A percentile compares a stretch with the other conserved stretches of the same genome.
phyloP scores from a whole-genome alignment of 2,113 vertebrate genomes.

The Struthidea cinerea region DNA sequence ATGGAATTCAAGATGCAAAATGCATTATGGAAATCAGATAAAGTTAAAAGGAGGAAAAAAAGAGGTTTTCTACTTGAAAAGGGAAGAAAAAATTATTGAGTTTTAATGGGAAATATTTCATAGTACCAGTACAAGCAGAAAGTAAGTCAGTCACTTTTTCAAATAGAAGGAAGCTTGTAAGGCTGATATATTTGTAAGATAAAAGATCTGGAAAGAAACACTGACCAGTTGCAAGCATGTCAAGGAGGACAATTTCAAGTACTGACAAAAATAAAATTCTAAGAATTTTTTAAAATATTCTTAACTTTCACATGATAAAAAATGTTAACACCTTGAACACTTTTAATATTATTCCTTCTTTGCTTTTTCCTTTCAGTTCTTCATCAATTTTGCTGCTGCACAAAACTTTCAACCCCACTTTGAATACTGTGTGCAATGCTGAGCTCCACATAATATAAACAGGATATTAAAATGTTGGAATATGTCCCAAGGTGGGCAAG shows the following conservation, averaged over 20 bases:
- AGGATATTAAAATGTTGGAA: not conserved
- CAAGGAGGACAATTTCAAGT: not conserved
- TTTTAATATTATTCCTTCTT: not conserved
- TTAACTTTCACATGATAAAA: not conserved
- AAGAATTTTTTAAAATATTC: not conserved
- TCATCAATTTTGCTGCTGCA: not conserved
- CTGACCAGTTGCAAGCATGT: not conserved
- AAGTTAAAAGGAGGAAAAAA: not conserved
- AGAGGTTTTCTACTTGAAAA: not conserved
- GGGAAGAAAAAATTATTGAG: not conserved
- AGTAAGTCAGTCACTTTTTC: not conserved
- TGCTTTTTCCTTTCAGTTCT: not conserved
- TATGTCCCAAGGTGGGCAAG: not conserved
- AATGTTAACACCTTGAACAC: not conserved
- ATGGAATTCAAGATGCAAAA: not conserved
- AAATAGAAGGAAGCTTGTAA: not conserved
- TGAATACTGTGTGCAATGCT: not conserved
- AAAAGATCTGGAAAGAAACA: not conserved
- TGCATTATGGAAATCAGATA: not conserved
- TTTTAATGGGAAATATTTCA: not conserved
- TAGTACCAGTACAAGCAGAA: not conserved
- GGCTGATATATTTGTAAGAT: not conserved
- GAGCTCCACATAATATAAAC: not conserved
- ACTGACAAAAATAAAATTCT: not conserved
- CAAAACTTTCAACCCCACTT: not conserved